phyloP scores from a whole-genome alignment of 2,113 vertebrate genomes.

The Centropus bengalensis region DNA sequence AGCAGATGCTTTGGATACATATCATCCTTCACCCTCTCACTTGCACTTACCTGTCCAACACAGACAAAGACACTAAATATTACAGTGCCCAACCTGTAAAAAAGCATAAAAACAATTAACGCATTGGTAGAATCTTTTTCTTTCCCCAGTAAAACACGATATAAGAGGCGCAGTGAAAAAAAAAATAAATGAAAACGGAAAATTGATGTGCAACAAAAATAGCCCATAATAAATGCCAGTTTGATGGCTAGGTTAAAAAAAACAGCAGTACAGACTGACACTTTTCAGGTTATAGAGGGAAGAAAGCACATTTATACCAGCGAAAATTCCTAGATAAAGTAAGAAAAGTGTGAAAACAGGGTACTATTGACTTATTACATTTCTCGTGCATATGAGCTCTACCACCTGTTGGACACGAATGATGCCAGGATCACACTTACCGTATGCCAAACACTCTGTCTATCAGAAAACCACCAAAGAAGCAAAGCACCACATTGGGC shows the following conservation, averaged over 20 bases:
- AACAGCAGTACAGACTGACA: fast-evolving
- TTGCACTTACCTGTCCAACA: constrained; percentile 87
- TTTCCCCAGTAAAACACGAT: fast-evolving
- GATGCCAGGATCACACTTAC: constrained; percentile 50
- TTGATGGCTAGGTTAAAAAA: not conserved
- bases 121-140: fast-evolving
- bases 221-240: fast-evolving
- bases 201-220: fast-evolving
- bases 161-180: not conserved
- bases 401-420: fast-evolving
- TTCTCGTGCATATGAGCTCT: fast-evolving
- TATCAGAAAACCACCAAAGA: constrained; percentile 94
- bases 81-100: constrained; percentile 87
- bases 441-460: constrained; percentile 95
- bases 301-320: fast-evolving
- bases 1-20: not conserved
- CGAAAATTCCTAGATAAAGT: fast-evolving
- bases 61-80: constrained; percentile 93
- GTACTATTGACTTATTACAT: no score
- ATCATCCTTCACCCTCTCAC: not conserved
- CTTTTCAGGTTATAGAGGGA: fast-evolving
- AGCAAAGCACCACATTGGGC: constrained; percentile 96
- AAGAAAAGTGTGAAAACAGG: fast-evolving
- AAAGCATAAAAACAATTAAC: not conserved
- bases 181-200: not conserved